Evolutionary conservation across 2,113 vertebrate species (phyloP).

Genomic region (Empidonax alnorum): DNA sequence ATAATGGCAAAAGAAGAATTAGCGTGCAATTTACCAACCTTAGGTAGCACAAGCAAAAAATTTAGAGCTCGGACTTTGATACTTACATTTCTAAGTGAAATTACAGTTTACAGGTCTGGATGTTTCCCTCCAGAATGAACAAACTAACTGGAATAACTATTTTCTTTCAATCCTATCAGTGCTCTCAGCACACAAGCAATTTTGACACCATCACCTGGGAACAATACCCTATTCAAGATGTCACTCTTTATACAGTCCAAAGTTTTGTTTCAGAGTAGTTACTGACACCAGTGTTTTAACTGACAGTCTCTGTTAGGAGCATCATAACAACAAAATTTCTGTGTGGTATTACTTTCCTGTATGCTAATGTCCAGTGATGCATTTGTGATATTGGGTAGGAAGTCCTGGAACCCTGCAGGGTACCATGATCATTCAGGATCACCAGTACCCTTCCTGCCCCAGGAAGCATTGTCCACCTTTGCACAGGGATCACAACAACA

Average conservation of each 20-base stretch:
- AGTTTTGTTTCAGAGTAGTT: not conserved
- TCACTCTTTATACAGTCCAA: not conserved
- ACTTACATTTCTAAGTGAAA: not conserved
- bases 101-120: not conserved
- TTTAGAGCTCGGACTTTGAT: not conserved
- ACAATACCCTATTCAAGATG: not conserved
- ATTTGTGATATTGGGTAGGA: not conserved
- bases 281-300: not conserved
- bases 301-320: not conserved
- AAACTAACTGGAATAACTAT: not conserved
- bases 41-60: not conserved
- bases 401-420: not conserved
- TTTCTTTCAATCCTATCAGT: not conserved
- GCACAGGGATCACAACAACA: not conserved
- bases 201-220: not conserved
- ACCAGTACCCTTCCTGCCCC: not conserved
- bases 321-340: not conserved
- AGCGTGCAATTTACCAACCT: not conserved
- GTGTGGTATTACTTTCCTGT: accelerated
- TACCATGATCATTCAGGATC: not conserved
- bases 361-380: not conserved
- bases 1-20: not conserved
- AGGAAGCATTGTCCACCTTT: not conserved
- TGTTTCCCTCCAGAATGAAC: not conserved
- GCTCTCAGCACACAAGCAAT: not conserved